Evolutionary conservation across 2,113 vertebrate genomes (phyloP).

Genomic region (Pica pica): DNA sequence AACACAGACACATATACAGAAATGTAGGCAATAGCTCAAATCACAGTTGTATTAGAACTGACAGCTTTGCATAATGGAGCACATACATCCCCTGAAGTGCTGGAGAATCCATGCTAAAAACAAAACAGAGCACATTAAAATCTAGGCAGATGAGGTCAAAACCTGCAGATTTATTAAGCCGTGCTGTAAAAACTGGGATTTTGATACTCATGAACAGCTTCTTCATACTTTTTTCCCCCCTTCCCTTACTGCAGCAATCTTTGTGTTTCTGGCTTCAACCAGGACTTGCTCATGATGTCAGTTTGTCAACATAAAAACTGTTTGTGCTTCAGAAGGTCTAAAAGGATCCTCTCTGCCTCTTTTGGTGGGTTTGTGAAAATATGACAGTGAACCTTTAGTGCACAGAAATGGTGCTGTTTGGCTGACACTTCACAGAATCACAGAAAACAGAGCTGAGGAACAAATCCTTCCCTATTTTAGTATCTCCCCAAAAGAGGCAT

Average conservation of each 20-base stretch:
- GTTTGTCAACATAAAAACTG: background rate
- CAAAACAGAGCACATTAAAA: background rate
- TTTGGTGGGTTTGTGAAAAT: background rate
- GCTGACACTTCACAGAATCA: background rate
- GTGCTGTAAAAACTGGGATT: background rate
- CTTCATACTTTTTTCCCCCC: accelerated
- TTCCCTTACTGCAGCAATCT: background rate
- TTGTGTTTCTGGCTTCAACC: background rate
- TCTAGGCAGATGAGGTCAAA: background rate
- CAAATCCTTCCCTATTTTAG: background rate
- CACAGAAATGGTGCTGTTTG: background rate
- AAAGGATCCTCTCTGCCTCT: background rate
- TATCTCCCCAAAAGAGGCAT: background rate
- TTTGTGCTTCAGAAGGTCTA: background rate
- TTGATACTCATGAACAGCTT: background rate
- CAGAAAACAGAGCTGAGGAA: background rate
- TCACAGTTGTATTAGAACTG: background rate
- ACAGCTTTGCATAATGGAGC: background rate
- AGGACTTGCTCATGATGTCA: background rate
- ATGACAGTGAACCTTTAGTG: background rate
- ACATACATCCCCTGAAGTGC: background rate
- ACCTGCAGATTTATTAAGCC: background rate
- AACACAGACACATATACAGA: background rate
- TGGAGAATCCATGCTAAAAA: background rate
- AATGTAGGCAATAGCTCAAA: background rate